phyloP scores from a whole-genome alignment of 2,113 vertebrate genomes.

The Pterocles burchelli region DNA sequence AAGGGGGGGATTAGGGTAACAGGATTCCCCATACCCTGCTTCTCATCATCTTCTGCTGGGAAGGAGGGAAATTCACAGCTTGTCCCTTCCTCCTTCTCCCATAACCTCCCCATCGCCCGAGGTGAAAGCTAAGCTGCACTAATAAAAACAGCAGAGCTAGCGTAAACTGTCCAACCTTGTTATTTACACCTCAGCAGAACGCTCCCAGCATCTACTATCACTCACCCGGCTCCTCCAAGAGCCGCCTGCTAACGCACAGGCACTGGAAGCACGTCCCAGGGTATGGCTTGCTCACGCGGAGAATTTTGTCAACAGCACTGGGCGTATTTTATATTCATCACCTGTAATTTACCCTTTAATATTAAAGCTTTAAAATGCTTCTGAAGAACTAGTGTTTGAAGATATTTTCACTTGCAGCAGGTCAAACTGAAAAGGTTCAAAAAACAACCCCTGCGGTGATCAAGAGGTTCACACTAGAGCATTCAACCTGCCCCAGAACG shows the following conservation, averaged over 20 bases:
- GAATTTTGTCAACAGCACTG: neutral
- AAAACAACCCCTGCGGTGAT: neutral
- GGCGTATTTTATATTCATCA: neutral
- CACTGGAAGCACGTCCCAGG: neutral
- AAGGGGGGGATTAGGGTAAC: neutral
- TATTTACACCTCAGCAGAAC: slow-evolving; percentile 55
- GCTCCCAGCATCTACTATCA: neutral
- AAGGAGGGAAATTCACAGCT: neutral
- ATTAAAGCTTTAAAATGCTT: neutral
- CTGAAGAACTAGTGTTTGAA: neutral
- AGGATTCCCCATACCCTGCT: neutral
- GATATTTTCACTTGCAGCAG: neutral
- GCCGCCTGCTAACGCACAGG: fast-evolving
- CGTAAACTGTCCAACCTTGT: slow-evolving; percentile 37
- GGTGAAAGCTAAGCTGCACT: neutral
- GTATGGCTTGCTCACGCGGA: fast-evolving
- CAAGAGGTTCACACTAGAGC: neutral
- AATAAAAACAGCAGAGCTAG: slow-evolving; percentile 52
- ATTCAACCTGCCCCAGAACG: neutral
- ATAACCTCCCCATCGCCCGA: neutral
- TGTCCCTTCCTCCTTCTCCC: slow-evolving; percentile 20
- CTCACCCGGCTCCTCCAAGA: neutral
- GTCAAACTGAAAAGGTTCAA: neutral
- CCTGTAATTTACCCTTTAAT: neutral
- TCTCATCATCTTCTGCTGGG: neutral